These are phyloP conservation scores for Taenioides sp. DNA, from an alignment of 2,797 vertebrate species.

Conservation along the genomic window DNA sequence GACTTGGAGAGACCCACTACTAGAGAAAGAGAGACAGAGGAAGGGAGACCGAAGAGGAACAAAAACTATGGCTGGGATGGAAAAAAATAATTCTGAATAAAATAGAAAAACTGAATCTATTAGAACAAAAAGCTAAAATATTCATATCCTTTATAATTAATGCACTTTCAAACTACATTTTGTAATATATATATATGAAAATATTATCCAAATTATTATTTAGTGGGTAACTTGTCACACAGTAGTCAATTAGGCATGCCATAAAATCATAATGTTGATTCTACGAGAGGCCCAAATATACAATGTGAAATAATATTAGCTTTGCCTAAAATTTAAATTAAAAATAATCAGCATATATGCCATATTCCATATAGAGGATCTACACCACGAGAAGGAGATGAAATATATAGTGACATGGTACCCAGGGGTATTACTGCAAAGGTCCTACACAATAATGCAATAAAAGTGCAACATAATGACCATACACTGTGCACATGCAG, in stretches of 20 bases:
- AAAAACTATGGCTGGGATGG: constrained; percentile 42
- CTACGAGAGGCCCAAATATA: background rate
- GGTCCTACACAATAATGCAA: constrained; percentile 47
- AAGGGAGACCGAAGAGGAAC: constrained; percentile 46
- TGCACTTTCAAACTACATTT: too few species aligned
- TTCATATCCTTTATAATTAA: background rate
- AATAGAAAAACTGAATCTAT: constrained; percentile 22
- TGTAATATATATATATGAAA: too few species aligned
- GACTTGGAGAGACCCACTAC: constrained; percentile 71
- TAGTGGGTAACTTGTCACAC: background rate
- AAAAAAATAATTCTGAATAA: constrained; percentile 4
- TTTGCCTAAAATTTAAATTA: constrained; percentile 22
- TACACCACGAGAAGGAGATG: constrained; percentile 46
- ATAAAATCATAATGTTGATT: background rate
- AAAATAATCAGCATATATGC: constrained; percentile 19
- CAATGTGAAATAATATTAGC: background rate
- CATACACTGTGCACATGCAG: constrained; percentile 25
- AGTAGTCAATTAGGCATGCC: background rate
- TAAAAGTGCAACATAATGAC: constrained; percentile 45
- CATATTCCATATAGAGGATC: constrained; percentile 51
- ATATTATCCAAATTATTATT: too few species aligned
- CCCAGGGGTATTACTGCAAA: constrained; percentile 36
- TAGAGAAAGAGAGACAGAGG: constrained; percentile 36
- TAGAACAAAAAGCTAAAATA: background rate
- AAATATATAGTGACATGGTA: constrained; percentile 45